These are phyloP conservation scores for Luidia sarsii DNA, from an alignment of 53 echinoderm and acorn worm genomes.

Conservation along the genomic window DNA sequence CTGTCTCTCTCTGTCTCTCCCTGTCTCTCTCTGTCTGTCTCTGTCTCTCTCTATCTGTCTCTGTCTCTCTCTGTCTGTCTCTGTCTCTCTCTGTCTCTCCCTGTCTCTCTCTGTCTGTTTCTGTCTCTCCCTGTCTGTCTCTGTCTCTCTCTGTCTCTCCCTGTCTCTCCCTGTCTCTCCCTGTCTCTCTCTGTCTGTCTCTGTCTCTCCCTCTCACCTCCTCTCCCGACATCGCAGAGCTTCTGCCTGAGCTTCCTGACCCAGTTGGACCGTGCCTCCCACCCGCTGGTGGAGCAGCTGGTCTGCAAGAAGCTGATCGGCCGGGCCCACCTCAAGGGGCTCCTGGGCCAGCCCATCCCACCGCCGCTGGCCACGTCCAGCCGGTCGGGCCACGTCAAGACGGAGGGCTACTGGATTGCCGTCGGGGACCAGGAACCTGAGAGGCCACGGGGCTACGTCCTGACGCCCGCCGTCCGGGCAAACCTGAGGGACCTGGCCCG, in stretches of 20 bases:
- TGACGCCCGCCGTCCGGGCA: conserved; percentile 87
- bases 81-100: too few relatives aligned
- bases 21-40: too few relatives aligned
- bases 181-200: too few relatives aligned
- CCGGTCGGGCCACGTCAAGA: conserved; percentile 68
- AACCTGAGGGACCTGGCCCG: conserved; percentile 84
- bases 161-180: too few relatives aligned
- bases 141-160: too few relatives aligned
- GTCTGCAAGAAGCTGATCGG: conserved; percentile 84
- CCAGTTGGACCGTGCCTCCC: conserved; percentile 92
- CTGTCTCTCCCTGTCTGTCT: too few relatives aligned
- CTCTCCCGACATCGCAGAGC: too few relatives aligned
- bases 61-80: too few relatives aligned
- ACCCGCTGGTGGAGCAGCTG: conserved; percentile 91
- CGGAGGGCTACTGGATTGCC: conserved; percentile 98
- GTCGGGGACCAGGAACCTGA: conserved; percentile 64
- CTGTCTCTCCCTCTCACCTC: too few relatives aligned
- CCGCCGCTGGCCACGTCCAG: conserved; percentile 80
- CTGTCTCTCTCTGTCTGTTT: too few relatives aligned
- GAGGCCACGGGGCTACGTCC: conserved; percentile 77
- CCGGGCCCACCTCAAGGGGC: conserved; percentile 69
- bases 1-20: too few relatives aligned
- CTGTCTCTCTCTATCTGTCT: too few relatives aligned
- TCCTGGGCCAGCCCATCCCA: conserved; percentile 89
- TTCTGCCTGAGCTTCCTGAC: conserved; percentile 97